phyloP scores from a whole-genome alignment of 2,888 invertebrate genomes.

The Coremacera marginata region DNA sequence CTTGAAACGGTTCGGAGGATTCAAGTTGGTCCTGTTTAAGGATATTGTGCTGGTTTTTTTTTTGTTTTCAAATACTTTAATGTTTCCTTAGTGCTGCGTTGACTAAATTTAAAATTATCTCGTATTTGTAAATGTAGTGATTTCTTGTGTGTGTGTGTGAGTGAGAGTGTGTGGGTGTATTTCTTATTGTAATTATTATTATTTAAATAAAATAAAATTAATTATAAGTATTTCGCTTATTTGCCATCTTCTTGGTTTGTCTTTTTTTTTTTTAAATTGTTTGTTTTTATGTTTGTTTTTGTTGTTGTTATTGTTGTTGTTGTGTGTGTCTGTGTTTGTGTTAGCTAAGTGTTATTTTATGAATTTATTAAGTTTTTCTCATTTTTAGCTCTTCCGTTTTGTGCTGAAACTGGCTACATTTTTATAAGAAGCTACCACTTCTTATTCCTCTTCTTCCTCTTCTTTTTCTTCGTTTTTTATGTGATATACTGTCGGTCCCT shows the following conservation, averaged over 20 bases:
- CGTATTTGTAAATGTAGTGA: conserved; percentile 17
- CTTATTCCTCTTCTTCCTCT: conserved; percentile 22
- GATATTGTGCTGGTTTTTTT: not conserved
- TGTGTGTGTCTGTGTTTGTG: conserved; percentile 36
- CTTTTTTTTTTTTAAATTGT: conserved; percentile 45
- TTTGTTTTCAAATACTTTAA: conserved; percentile 18
- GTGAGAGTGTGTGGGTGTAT: conserved; percentile 8
- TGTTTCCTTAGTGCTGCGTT: conserved; percentile 6
- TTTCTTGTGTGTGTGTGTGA: conserved; percentile 30
- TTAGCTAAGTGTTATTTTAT: conserved; percentile 19
- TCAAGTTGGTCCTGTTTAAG: not conserved
- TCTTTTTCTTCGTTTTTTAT: conserved; percentile 34
- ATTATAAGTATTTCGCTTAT: conserved; percentile 53
- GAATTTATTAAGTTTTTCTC: conserved; percentile 28
- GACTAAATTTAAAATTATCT: conserved; percentile 42
- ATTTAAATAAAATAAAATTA: conserved; percentile 33
- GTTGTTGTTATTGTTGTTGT: conserved; percentile 25
- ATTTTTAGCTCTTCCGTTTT: conserved; percentile 16
- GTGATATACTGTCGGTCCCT: conserved; percentile 49
- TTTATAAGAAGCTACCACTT: conserved; percentile 13
- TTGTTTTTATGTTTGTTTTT: conserved; percentile 39
- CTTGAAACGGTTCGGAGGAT: not conserved
- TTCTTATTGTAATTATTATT: conserved; percentile 35
- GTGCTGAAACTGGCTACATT: conserved; percentile 24
- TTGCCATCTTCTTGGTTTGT: conserved; percentile 63